phyloP scores from a whole-genome alignment of 2,797 vertebrate species.

The Phrynocephalus vlangalii region DNA sequence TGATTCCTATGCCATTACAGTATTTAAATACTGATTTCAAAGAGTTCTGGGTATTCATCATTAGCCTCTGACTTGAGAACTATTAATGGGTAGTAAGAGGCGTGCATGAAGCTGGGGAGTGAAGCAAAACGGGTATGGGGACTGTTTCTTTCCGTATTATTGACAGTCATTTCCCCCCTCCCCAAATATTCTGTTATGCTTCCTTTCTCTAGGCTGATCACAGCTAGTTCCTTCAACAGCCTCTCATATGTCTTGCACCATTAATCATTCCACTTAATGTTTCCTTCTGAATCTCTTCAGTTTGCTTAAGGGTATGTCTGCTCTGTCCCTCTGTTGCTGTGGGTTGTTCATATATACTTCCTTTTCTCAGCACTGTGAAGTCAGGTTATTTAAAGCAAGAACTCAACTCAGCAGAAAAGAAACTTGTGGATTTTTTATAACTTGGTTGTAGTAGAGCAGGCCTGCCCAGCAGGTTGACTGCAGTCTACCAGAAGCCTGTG shows the following conservation, averaged over 20 bases:
- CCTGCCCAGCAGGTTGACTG: too few relatives aligned
- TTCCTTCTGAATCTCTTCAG: slow-evolving; percentile 29
- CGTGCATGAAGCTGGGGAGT: not conserved
- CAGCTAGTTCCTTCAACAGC: slow-evolving; percentile 16
- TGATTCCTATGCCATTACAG: not conserved
- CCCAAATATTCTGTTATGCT: slow-evolving; percentile 4
- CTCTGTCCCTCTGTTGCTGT: not conserved
- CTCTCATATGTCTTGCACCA: slow-evolving; percentile 13
- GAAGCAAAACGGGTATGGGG: not conserved
- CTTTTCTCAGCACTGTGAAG: not conserved
- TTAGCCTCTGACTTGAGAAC: not conserved
- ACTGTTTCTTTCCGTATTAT: not conserved
- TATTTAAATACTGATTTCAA: not conserved
- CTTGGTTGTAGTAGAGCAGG: not conserved
- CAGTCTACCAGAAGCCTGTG: too few relatives aligned
- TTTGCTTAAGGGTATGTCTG: slow-evolving; percentile 1
- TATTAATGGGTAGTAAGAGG: not conserved
- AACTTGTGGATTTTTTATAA: not conserved
- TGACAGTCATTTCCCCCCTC: not conserved
- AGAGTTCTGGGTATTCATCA: not conserved
- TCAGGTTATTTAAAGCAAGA: slow-evolving; percentile 5
- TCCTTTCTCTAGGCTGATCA: slow-evolving; percentile 24
- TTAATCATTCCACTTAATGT: slow-evolving; percentile 24
- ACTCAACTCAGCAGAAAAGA: not conserved
- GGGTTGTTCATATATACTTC: not conserved